Evolutionary conservation across 2,113 vertebrate genomes (phyloP).

Genomic region (Corythoichthys haematopterus): DNA sequence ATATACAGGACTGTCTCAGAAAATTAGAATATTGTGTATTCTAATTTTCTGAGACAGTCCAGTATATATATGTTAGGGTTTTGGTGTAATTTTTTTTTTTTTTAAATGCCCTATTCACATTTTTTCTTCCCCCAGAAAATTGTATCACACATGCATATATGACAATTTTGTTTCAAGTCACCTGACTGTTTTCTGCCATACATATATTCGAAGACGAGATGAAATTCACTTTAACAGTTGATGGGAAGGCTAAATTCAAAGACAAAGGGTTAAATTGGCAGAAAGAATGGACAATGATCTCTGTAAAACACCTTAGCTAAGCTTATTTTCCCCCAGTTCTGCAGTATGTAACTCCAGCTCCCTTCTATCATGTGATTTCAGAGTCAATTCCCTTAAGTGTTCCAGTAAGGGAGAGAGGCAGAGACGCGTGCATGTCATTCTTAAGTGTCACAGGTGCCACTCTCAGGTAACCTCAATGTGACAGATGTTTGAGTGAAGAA

Average conservation of each 20-base stretch:
- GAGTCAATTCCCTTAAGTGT: slow-evolving; percentile 43
- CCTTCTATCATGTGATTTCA: slow-evolving; percentile 39
- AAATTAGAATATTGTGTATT: too few species aligned
- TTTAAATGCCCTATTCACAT: too few species aligned
- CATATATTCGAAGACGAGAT: too few species aligned
- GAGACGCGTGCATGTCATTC: slow-evolving; percentile 17
- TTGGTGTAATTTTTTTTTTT: too few species aligned
- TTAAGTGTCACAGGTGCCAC: slow-evolving; percentile 37
- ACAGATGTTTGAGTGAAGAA: slow-evolving; percentile 8
- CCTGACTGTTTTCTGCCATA: too few species aligned
- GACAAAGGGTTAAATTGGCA: slow-evolving; percentile 5
- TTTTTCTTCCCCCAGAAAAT: too few species aligned
- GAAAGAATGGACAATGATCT: slow-evolving; percentile 2
- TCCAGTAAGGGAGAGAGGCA: slow-evolving; percentile 14
- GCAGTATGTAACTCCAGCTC: slow-evolving; percentile 13
- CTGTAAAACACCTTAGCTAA: slow-evolving; percentile 31
- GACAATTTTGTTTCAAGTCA: too few species aligned
- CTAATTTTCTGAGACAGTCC: too few species aligned
- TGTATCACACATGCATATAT: too few species aligned
- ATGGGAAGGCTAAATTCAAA: slow-evolving; percentile 13
- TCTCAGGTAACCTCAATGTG: slow-evolving; percentile 20
- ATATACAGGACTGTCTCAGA: too few species aligned
- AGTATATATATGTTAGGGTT: too few species aligned
- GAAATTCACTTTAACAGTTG: too few species aligned
- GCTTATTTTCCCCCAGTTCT: slow-evolving; percentile 9